A percentile compares a stretch with the other conserved stretches of the same genome.
phyloP scores from a whole-genome alignment of 2,797 vertebrate species.

The Cetoscarus ocellatus region DNA sequence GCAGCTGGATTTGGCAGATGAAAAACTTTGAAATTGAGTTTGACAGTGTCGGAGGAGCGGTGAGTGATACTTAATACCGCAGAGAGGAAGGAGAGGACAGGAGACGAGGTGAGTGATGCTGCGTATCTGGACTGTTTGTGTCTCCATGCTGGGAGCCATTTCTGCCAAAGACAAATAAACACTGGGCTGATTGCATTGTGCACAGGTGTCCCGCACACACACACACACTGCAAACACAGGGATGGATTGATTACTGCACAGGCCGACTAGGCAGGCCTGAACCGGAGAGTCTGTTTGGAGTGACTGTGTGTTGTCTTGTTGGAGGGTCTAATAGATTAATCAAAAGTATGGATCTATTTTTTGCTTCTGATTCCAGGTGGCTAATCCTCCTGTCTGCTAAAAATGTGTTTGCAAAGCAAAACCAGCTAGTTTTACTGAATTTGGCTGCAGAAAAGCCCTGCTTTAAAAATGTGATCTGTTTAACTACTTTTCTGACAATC shows the following conservation, averaged over 20 bases:
- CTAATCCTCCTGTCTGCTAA: not conserved
- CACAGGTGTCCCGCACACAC: not conserved
- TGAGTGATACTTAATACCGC: constrained; percentile 62
- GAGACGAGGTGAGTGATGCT: constrained; percentile 61
- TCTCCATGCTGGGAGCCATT: constrained; percentile 40
- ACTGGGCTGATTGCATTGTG: constrained; percentile 7
- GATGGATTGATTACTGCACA: constrained; percentile 20
- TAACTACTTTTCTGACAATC: not conserved
- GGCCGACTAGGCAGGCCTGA: not conserved
- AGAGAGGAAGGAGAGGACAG: constrained; percentile 55
- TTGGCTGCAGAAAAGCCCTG: not conserved
- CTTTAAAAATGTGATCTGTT: not conserved
- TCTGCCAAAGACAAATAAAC: constrained; percentile 48
- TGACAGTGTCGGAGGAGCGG: constrained; percentile 64
- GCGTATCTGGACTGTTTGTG: constrained; percentile 46
- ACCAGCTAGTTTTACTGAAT: not conserved
- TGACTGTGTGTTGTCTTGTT: constrained; percentile 22
- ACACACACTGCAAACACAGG: not conserved
- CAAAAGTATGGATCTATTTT: constrained; percentile 1
- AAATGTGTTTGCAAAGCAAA: not conserved
- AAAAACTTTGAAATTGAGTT: constrained; percentile 75
- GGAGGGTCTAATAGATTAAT: constrained; percentile 24
- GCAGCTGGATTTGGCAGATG: constrained; percentile 74
- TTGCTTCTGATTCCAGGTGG: not conserved
- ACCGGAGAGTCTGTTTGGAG: constrained; percentile 7